Conservation (phyloP, 2,797 vertebrate genomes). For the Sebastes nivosus region DNA sequence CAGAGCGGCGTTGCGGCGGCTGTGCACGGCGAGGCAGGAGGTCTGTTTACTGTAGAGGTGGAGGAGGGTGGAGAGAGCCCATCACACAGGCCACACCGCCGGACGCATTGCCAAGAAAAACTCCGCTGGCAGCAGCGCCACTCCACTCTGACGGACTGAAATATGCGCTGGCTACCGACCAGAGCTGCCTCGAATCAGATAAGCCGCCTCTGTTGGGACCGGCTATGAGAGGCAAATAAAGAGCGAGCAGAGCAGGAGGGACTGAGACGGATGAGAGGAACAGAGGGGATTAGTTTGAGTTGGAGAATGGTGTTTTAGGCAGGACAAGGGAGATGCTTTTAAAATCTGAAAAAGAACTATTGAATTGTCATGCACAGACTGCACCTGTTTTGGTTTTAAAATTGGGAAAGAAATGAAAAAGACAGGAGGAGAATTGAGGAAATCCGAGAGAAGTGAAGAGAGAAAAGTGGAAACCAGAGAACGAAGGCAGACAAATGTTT, state of each 20-base stretch:
- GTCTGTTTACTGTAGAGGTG: constrained; percentile 40
- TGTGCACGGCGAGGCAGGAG: constrained; percentile 1
- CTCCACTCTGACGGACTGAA: constrained; percentile 44
- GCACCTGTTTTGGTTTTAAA: not conserved
- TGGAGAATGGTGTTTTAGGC: not conserved
- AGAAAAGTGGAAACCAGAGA: not conserved
- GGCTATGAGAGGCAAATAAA: constrained; percentile 40
- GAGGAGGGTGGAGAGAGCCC: constrained; percentile 36
- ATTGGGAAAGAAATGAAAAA: not conserved
- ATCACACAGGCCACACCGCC: constrained; percentile 36
- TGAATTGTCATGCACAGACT: too few species aligned
- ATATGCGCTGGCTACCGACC: constrained; percentile 57
- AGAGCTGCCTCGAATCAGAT: constrained; percentile 65
- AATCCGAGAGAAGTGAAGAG: not conserved
- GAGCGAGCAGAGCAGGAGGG: constrained; percentile 16
- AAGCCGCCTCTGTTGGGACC: constrained; percentile 52
- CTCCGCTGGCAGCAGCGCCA: constrained; percentile 36
- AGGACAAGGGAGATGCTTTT: not conserved
- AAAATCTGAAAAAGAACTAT: not conserved
- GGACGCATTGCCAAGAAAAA: constrained; percentile 56
- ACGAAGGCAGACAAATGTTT: not conserved
- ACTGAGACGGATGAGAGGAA: constrained; percentile 11
- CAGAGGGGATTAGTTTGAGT: constrained; percentile 16
- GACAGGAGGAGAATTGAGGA: not conserved
- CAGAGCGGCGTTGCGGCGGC: not conserved